Evolutionary conservation across 2,888 invertebrate genomes (phyloP), one percentile per base, ranked within the genome.

Genomic region (Euplexia lucipara): DNA sequence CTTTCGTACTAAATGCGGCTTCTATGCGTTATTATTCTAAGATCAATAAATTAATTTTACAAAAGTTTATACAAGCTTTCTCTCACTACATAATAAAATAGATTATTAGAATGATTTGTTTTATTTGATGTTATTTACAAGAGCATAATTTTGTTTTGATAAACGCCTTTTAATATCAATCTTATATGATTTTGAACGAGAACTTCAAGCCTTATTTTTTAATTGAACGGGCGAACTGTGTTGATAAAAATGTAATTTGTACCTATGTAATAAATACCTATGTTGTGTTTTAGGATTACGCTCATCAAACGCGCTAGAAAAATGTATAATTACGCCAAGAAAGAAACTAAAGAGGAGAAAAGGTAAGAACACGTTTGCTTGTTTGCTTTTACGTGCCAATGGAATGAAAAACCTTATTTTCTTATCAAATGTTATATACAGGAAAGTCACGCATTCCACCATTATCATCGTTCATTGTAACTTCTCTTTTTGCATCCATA

Each of bases 301-400:
- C 56, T 57, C 49, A 44, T 20, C 52, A 32, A 7, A 22, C 1
- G n/a, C 37, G 1, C 52, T 70, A 58, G 84, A 80, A 71, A 86
- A 85, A 45, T 47, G 45, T 57, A 83, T 91, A 30, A 81, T 82
- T n/a, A 56, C 66, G 56, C 90, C 92, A 16, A 86, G 82, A 32
- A 79, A 79, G 47, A 90, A 86, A 67, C 86, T 88, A 14, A 91
- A 82, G 66, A 85, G 82, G 75, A 81, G 84, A 75, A 91, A 86
- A 88, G 70, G 92, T 91, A 83, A 76, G 76, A 53, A 32, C 1
- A n/a, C n/a, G n/a, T n/a, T n/a, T n/a, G n/a, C n/a, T 14, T 5
- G 34, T 5, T 1, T n/a, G 5, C 3, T n/a, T 35, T 9, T 26
- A 16, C 10, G 3, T 32, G 10, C 3, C 3, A n/a, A 32, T 39